Percentiles rank a stretch among this genome's conserved stretches.
Evolutionary conservation across 1,140 invertebrate genomes (phyloP).

Genomic region (Drosophila neocordata): DNA sequence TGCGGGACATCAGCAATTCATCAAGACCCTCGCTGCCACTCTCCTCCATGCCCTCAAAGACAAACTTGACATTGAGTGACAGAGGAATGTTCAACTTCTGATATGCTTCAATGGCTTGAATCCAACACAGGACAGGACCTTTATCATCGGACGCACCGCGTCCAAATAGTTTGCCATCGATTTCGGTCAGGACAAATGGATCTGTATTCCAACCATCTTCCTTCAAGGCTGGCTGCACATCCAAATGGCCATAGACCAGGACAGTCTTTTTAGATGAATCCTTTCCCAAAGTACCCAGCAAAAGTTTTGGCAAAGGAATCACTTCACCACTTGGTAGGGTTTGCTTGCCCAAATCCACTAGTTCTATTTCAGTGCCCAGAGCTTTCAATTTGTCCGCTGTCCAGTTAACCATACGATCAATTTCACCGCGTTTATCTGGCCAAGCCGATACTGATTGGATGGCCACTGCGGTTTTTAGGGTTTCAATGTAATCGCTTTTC

Average conservation of each 20-base stretch:
- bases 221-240: slow-evolving; percentile 96
- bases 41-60: slow-evolving; percentile 99
- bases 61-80: slow-evolving; percentile 98
- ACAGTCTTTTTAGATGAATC: slow-evolving; percentile 95
- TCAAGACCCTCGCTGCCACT: slow-evolving; percentile 97
- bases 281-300: slow-evolving; percentile 93
- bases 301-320: slow-evolving; percentile 92
- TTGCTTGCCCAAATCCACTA: slow-evolving; percentile 92
- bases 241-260: slow-evolving; percentile 98
- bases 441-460: slow-evolving; percentile 98
- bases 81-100: slow-evolving; percentile 88
- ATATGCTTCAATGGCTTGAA: slow-evolving; percentile 96
- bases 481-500: slow-evolving; percentile 87
- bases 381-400: slow-evolving; percentile 88
- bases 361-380: slow-evolving; percentile 89
- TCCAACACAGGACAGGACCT: slow-evolving; percentile 95
- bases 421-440: slow-evolving; percentile 80
- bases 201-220: slow-evolving; percentile 98
- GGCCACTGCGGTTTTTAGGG: slow-evolving; percentile 93
- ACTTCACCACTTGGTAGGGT: slow-evolving; percentile 88
- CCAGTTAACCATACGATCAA: slow-evolving; percentile 89
- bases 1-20: slow-evolving; percentile 89
- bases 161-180: slow-evolving; percentile 95
- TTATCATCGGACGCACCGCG: slow-evolving; percentile 98
- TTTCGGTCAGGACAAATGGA: slow-evolving; percentile 95